These are phyloP conservation scores for Ostrea edulis DNA, from an alignment of 1,140 invertebrate genomes.

Conservation along the genomic window DNA sequence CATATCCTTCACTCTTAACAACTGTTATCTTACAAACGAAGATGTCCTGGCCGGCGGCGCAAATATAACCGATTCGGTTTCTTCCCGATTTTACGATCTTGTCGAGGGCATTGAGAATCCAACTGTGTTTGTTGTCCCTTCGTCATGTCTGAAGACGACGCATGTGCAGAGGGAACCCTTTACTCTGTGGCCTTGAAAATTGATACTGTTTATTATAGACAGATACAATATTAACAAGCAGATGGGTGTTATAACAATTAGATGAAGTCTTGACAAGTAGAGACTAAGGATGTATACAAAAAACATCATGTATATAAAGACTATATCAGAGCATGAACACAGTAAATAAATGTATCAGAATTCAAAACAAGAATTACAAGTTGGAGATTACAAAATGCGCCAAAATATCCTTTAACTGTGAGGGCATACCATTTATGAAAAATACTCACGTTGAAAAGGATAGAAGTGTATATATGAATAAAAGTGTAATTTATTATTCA, in stretches of 20 bases:
- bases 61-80: constrained; percentile 59
- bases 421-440: neutral
- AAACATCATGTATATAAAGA: neutral
- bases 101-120: constrained; percentile 64
- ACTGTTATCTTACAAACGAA: constrained; percentile 63
- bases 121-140: constrained; percentile 60
- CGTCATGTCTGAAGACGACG: constrained; percentile 56
- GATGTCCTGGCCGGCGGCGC: constrained; percentile 47
- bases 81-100: constrained; percentile 62
- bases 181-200: constrained; percentile 27
- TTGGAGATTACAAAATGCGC: neutral
- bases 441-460: neutral
- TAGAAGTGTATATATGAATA: neutral
- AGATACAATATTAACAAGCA: neutral
- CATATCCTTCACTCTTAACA: constrained; percentile 56
- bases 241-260: neutral
- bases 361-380: neutral
- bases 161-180: constrained; percentile 29
- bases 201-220: too few relatives aligned
- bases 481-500: too few relatives aligned
- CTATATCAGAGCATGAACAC: too few relatives aligned
- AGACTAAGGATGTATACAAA: neutral
- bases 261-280: neutral
- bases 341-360: neutral
- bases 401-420: neutral